Base-by-base conservation (phyloP, 1,140 invertebrate species). In the Drosophila neocordata region DNA sequence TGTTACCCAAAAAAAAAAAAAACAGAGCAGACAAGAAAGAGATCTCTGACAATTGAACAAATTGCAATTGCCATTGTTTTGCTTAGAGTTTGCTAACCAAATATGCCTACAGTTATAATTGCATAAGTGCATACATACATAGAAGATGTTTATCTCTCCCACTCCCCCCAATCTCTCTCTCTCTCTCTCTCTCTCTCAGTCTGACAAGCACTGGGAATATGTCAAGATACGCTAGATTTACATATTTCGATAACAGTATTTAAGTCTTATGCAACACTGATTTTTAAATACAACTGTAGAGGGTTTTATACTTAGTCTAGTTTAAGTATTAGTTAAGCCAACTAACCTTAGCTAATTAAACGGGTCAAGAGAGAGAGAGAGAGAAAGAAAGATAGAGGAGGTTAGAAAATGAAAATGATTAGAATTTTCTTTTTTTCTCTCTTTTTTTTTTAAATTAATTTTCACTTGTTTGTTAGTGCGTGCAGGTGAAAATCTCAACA, bases 281-380 rank as follows among this genome's bases (percentile, higher is more conserved):
- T n/a, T n/a, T n/a, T n/a, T n/a, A n/a, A n/a, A n/a, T n/a, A n/a
- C n/a, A n/a, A n/a, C n/a, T n/a, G n/a, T n/a, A n/a, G n/a, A n/a
- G n/a, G n/a, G n/a, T n/a, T n/a, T n/a, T n/a, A n/a, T n/a, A n/a
- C n/a, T n/a, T n/a, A n/a, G n/a, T n/a, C n/a, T n/a, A n/a, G n/a
- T n/a, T n/a, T n/a, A n/a, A n/a, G n/a, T n/a, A 13, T 13, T 4
- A 27, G 8, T 5, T 27, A 22, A 69, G 51, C 61, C 65, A 77
- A 74, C 74, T 77, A 72, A 77, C 74, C 74, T 69, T 74, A 77
- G 71, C 74, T 77, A 77, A 77, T 77, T 77, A 77, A 77, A 74
- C 53, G 61, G 48, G 48, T 60, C 31, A 31, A 61, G 52, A 22
- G 68, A 34, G 41, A 63, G 34, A 48, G 62, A 68, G 31, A 34